Conservation (phyloP, 2,888 invertebrate species). For the Anticlea derivata region DNA sequence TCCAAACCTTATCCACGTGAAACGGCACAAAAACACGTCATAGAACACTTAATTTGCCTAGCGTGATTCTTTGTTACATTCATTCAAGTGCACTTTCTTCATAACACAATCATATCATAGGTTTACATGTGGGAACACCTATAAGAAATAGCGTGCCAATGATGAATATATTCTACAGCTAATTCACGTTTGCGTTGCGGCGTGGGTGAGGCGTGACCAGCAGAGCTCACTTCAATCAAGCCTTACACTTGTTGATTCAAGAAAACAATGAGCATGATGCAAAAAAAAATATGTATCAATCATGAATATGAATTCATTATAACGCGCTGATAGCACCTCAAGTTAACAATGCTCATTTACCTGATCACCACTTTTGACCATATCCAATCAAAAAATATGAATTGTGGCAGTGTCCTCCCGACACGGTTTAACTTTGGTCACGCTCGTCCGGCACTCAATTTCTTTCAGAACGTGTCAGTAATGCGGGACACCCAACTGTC, state of each 20-base stretch:
- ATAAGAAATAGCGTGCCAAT: constrained; percentile 15
- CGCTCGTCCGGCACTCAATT: constrained; percentile 55
- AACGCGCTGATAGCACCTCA: constrained; percentile 17
- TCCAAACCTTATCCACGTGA: background rate
- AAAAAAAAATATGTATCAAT: constrained; percentile 22
- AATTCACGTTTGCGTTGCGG: constrained; percentile 11
- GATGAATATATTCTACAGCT: constrained; percentile 5
- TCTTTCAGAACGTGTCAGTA: constrained; percentile 60
- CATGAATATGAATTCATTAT: background rate
- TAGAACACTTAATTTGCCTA: background rate
- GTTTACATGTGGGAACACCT: background rate
- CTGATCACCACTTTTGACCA: constrained; percentile 58
- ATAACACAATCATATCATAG: background rate
- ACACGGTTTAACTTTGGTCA: constrained; percentile 55
- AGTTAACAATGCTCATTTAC: constrained; percentile 45
- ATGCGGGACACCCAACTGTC: constrained; percentile 55
- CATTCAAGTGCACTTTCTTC: constrained; percentile 14
- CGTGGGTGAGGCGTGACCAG: constrained; percentile 41
- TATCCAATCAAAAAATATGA: constrained; percentile 52
- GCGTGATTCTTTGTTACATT: no score
- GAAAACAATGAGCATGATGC: constrained; percentile 36
- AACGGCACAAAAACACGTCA: background rate
- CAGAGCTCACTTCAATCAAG: constrained; percentile 16
- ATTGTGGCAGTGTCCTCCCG: constrained; percentile 44
- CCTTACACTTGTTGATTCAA: constrained; percentile 59